Percentiles rank a stretch among this genome's conserved stretches.
Conservation (phyloP, 1,140 invertebrate species). For the Eumaeus atala region DNA sequence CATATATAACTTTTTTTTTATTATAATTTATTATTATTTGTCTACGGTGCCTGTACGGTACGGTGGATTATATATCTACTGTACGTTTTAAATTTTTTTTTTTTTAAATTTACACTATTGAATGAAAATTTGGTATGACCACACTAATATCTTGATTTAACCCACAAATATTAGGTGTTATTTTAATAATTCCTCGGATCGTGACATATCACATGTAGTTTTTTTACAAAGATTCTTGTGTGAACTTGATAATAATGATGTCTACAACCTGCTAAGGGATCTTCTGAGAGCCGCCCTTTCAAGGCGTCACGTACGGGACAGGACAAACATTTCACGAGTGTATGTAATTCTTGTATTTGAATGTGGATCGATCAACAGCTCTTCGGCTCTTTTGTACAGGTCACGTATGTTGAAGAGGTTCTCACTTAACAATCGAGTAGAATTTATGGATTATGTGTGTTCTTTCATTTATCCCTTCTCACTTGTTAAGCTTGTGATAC, state of each 20-base stretch:
- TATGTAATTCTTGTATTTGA: slow-evolving; percentile 50
- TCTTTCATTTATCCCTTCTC: slow-evolving; percentile 29
- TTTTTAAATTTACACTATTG: too few species aligned
- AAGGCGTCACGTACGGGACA: slow-evolving; percentile 53
- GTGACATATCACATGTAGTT: slow-evolving; percentile 48
- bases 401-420: slow-evolving; percentile 65
- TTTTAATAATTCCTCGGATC: background rate
- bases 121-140: too few species aligned
- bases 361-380: slow-evolving; percentile 36
- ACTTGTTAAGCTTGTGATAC: slow-evolving; percentile 12
- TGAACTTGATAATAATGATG: slow-evolving; percentile 57
- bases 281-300: slow-evolving; percentile 46
- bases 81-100: too few species aligned
- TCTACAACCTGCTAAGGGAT: slow-evolving; percentile 64
- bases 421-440: slow-evolving; percentile 34
- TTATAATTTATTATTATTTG: too few species aligned
- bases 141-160: too few species aligned
- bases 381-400: slow-evolving; percentile 40
- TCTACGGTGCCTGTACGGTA: too few species aligned
- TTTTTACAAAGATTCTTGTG: slow-evolving; percentile 33
- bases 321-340: slow-evolving; percentile 40
- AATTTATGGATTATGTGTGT: slow-evolving; percentile 45
- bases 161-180: too few species aligned
- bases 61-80: too few species aligned
- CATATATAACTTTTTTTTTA: too few species aligned